Evolutionary conservation across 2,888 invertebrate genomes (phyloP).

Genomic region (Lepas anatifera): DNA sequence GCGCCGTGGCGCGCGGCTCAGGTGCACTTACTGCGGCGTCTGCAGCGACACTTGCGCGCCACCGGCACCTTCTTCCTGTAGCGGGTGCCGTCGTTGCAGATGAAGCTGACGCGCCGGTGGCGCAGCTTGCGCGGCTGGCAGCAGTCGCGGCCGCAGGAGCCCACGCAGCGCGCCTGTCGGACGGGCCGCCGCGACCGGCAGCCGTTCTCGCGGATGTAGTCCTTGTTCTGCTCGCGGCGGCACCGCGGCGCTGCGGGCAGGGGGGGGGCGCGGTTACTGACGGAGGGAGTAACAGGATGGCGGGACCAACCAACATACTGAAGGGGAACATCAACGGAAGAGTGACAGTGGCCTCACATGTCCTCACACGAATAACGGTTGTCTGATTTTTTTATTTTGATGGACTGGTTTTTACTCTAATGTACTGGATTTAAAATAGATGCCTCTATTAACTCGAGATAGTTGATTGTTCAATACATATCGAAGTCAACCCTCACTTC

Average conservation of each 20-base stretch:
- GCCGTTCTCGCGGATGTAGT: conserved; percentile 77
- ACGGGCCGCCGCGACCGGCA: conserved; percentile 83
- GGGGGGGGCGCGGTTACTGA: neutral
- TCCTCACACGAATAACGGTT: too few relatives aligned
- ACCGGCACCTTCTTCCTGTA: conserved; percentile 94
- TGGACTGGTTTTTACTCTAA: too few relatives aligned
- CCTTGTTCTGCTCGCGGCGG: conserved; percentile 75
- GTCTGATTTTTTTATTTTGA: too few relatives aligned
- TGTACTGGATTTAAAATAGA: too few relatives aligned
- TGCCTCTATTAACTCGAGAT: too few relatives aligned
- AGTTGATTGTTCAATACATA: too few relatives aligned
- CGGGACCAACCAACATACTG: too few relatives aligned
- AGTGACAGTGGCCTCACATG: too few relatives aligned
- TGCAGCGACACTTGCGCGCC: conserved; percentile 76
- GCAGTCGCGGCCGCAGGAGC: conserved; percentile 63
- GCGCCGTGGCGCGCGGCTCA: neutral
- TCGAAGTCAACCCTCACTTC: too few relatives aligned
- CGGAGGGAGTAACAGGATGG: too few relatives aligned
- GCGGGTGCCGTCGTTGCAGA: conserved; percentile 82
- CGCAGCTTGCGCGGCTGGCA: conserved; percentile 85
- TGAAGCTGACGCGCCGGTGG: conserved; percentile 74
- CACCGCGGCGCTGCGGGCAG: conserved; percentile 55
- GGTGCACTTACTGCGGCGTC: neutral
- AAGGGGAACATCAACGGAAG: too few relatives aligned
- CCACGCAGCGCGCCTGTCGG: conserved; percentile 73